A percentile compares a stretch with the other conserved stretches of the same genome.
Conservation (phyloP, 2,888 invertebrate species). For the Ganaspis brasiliensis region DNA sequence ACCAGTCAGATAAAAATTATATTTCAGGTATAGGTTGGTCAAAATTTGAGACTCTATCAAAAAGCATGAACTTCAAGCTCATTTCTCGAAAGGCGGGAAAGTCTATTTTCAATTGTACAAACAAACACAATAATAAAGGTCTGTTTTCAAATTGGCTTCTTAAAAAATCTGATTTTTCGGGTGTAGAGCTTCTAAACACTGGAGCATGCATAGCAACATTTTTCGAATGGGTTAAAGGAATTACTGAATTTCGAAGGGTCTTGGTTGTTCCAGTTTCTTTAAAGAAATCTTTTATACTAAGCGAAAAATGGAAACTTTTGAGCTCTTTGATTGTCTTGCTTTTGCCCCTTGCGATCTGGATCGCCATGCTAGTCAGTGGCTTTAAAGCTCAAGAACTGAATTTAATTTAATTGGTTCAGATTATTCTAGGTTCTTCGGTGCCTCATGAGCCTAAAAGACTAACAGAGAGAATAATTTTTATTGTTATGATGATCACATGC, state of each 20-base stretch:
- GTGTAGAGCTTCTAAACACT: not conserved
- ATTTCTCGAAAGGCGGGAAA: not conserved
- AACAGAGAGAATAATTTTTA: not conserved
- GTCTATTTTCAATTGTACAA: not conserved
- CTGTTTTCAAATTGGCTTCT: not conserved
- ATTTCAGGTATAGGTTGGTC: slow-evolving; percentile 1
- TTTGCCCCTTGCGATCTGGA: not conserved
- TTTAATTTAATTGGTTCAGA: not conserved
- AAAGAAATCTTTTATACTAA: not conserved
- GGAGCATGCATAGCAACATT: not conserved
- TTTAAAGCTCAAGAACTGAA: not conserved
- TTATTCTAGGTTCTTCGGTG: not conserved
- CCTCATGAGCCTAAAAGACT: not conserved
- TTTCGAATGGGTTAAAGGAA: not conserved
- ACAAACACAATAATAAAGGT: not conserved
- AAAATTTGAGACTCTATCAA: not conserved
- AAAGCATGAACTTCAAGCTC: not conserved
- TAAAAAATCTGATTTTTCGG: not conserved
- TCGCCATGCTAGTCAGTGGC: not conserved
- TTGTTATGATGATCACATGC: not conserved
- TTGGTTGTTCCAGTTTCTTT: too few relatives aligned
- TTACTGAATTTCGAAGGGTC: not conserved
- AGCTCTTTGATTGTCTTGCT: not conserved
- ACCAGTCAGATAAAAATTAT: not conserved
- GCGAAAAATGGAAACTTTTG: not conserved